Evolutionary conservation across 2,888 invertebrate genomes (phyloP).

Genomic region (Merodon equestris): DNA sequence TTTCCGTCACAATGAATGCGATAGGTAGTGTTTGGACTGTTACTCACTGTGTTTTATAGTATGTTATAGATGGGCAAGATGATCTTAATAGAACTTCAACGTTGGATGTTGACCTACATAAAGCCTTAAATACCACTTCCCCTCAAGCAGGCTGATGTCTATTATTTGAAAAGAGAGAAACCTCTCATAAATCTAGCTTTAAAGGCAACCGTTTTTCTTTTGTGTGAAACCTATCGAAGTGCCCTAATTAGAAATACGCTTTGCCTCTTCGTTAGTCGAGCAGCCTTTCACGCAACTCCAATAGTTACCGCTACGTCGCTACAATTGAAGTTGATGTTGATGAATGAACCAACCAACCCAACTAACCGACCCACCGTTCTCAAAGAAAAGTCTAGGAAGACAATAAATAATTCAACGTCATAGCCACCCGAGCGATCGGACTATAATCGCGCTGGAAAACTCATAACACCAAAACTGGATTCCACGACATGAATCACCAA

Average conservation of each 20-base stretch:
- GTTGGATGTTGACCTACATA: no score
- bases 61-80: no score
- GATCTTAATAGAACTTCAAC: no score
- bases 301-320: constrained; percentile 17
- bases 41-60: no score
- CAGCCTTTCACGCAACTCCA: constrained; percentile 17
- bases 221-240: neutral
- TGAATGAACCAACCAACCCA: constrained; percentile 45
- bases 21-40: no score
- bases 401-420: constrained; percentile 65
- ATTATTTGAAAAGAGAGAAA: no score
- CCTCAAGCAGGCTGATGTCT: no score
- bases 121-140: no score
- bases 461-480: constrained; percentile 27
- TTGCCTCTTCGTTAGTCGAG: neutral
- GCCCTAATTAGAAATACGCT: constrained; percentile 1
- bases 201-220: no score
- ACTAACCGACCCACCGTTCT: no score
- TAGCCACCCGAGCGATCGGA: constrained; percentile 13
- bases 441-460: constrained; percentile 1
- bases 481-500: constrained; percentile 39
- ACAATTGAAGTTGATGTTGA: constrained; percentile 22
- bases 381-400: constrained; percentile 30
- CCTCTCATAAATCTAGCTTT: no score
- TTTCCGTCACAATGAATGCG: no score